Evolutionary conservation across 2,113 vertebrate species (phyloP).

Genomic region (Corapipo altera): DNA sequence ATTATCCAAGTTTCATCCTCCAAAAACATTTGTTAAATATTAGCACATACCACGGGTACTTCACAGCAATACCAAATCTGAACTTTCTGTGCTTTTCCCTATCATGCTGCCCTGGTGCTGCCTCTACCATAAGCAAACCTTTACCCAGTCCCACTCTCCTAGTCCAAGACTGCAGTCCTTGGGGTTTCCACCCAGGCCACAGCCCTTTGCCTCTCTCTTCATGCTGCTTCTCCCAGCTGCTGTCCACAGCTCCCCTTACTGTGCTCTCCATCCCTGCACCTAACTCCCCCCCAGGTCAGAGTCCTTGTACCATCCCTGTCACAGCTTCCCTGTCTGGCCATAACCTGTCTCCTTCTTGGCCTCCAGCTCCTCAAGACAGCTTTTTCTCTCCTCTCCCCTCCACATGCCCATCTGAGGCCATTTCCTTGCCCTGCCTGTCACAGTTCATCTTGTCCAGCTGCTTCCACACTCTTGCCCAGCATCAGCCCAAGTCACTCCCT

Average conservation of each 20-base stretch:
- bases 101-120: neutral
- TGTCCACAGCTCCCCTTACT: neutral
- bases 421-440: neutral
- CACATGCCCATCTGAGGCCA: neutral
- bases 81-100: neutral
- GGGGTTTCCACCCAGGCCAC: fast-evolving
- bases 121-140: neutral
- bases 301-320: fast-evolving
- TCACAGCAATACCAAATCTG: neutral
- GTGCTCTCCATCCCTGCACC: neutral
- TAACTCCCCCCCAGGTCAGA: neutral
- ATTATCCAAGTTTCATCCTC: neutral
- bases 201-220: neutral
- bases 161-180: fast-evolving
- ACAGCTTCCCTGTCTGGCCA: neutral
- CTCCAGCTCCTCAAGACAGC: neutral
- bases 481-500: neutral
- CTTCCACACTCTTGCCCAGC: neutral
- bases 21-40: neutral
- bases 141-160: neutral
- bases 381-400: neutral
- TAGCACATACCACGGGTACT: neutral
- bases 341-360: neutral
- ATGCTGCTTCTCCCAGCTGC: neutral
- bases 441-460: neutral